Evolutionary conservation across 2,113 vertebrate species (phyloP), one percentile per base, ranked within the genome.

Genomic region (Turdus rufiventris): DNA sequence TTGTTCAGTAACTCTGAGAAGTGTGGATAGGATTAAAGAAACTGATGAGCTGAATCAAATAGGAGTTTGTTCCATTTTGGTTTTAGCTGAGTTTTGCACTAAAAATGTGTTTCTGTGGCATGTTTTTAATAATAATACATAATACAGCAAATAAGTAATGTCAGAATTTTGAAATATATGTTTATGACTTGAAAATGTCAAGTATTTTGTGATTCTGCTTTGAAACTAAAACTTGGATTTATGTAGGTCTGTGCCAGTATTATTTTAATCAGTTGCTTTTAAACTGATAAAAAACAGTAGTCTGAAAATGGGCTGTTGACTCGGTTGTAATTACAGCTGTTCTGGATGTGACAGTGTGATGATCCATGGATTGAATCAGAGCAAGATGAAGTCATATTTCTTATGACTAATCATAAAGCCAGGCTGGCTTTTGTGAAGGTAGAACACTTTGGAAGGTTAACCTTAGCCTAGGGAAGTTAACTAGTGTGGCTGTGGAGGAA

Each of bases 321-420:
- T 96, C 74, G 34, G 45, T 38, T 61, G 81, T 75, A 85, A 91
- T 92, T 91, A 53, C 12, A 85, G 70, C 77, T 85, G 76, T 65
- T 71, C 48, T 65, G 80, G 68, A 24, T 40, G 36, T 96, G 88
- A 5, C 73, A 26, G 26, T 25, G 48, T 63, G 57, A 48, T 84
- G 67, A 89, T 78, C 61, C 77, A 31, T 81, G 58, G 45, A 8
- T 82, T 92, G 75, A 91, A 62, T 89, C 60, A 72, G 73, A 89
- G 77, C 54, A 82, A 18, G 70, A 75, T 94, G 93, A 95, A 91
- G 91, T 94, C 81, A 62, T 78, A 6, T 68, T 85, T 72, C 24
- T 4, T 70, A n/a, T 88, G 93, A 95, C 85, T 96, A 88, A 93
- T 85, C 62, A 50, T 85, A 51, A 79, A 63, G 68, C 33, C 36